Evolutionary conservation across 2,797 vertebrate genomes (phyloP), one percentile per base, ranked within the genome.

Genomic region (Sebastes melanostomus): DNA sequence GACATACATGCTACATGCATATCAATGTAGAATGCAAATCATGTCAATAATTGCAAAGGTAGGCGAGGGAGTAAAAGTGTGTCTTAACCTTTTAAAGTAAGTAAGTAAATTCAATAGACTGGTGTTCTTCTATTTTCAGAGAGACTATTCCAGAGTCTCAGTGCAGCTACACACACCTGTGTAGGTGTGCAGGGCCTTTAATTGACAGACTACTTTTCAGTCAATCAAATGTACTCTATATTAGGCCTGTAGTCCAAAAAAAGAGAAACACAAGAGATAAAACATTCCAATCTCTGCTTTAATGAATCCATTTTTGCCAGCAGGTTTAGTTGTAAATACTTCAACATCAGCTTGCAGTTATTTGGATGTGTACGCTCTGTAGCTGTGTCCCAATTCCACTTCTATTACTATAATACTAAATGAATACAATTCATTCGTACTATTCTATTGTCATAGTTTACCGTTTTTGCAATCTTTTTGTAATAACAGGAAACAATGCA

Each of bases 161-260:
- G 22, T 55, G 22, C 56, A 60, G 58, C 38, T 42, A 42, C 30
- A 62, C 2, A 63, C 30, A 8, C 46, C 7, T 42, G 59, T 25
- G n/a, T 8, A 14, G 27, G 0, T 32, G n/a, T 65, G 29, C 30
- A 74, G 7, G 6, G 1, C 60, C 20, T 34, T 59, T 34, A 32
- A 8, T 14, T 29, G 32, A 42, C 3, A 4, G 13, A 9, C 22
- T 42, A 22, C 56, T 55, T 16, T 24, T 54, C 12, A 62, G 4
- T 59, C 20, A 30, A 24, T 32, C 4, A 27, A 14, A 38, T 38
- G 36, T 6, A 14, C 36, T 38, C 13, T 38, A 38, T 38, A 38
- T 38, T 38, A 0, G 0, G 0, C 1, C 3, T 27, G 22, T 13
- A 10, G 46, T 42, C n/a, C 8, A 24, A 27, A 55, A 22, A 22